phyloP scores from a whole-genome alignment of 1,140 invertebrate species.

The Cyrtorhinus lividipennis region DNA sequence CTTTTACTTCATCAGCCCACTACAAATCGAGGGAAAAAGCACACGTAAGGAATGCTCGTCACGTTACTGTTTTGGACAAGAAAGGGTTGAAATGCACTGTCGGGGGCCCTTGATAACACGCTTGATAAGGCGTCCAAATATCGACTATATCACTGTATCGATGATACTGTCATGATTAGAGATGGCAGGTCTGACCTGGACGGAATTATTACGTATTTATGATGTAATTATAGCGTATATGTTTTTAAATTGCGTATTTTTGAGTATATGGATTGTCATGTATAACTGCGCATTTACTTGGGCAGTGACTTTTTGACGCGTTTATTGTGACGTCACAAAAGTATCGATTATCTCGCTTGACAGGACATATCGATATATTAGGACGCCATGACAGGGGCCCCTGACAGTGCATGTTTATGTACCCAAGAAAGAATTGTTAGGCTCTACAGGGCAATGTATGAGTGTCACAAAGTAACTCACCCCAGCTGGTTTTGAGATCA shows the following conservation, averaged over 20 bases:
- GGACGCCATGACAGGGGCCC: not conserved
- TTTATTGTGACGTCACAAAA: not conserved
- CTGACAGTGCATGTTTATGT: not conserved
- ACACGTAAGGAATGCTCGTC: not conserved
- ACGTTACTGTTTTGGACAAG: not conserved
- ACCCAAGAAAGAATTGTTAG: not conserved
- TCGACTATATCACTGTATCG: not conserved
- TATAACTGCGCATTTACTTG: no score
- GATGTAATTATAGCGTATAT: no score
- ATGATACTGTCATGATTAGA: not conserved
- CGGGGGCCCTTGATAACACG: not conserved
- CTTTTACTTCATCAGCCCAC: conserved; percentile 43
- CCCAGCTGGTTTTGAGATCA: conserved; percentile 37
- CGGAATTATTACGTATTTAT: no score
- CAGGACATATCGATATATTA: not conserved
- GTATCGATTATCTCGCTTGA: not conserved
- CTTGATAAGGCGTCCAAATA: not conserved
- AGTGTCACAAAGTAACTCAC: conserved; percentile 30
- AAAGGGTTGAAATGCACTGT: not conserved
- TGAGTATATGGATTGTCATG: no score
- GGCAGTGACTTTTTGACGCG: not conserved
- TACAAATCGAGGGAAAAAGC: conserved; percentile 33
- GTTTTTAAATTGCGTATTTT: no score
- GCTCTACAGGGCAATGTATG: not conserved
- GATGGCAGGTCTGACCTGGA: no score